Base-by-base conservation (phyloP, 2,797 vertebrate species). In the Erithacus rubecula region DNA sequence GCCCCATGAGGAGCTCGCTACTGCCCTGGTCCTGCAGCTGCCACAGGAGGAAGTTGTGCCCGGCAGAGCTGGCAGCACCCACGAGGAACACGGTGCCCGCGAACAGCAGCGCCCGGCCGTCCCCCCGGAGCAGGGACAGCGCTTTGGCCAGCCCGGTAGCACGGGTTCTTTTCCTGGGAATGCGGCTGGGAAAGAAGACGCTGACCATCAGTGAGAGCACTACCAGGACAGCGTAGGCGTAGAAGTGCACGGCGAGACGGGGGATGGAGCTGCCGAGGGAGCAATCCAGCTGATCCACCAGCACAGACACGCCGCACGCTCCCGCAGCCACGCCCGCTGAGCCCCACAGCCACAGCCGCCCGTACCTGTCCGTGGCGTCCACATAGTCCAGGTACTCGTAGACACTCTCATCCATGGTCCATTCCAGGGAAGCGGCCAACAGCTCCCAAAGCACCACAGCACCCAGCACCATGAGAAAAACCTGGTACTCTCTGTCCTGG, bases 371-470 rank as follows among this genome's bases (percentile, higher is more conserved):
- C 0, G 98, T 97, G 7, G 99, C 98, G 0, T 99, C 99, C 5
- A 99, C 98, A 0, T 98, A 98, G 95, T 99, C 99, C 5, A 99
- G 97, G 67, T 99, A 99, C 52, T 99, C 99, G 2, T 98, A 98
- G 27, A 99, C 95, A 18, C 98, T 98, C 43, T 99, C 99, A 3
- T 99, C 98, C 1, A 97, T 98, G 3, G 97, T 97, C 98, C 98
- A 97, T 32, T 98, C 98, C 19, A 99, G 77, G 17, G 98, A 98
- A 4, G 98, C 95, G 1, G 98, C 89, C 39, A 96, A 47, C 26
- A 95, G 83, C 93, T 98, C 98, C 99, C 98, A 99, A 58, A 98
- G 43, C 3, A 97, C 95, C 19, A 98, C 39, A 0, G 91, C 82
- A 21, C 98, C 96, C 75, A 99, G 96, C 0, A 98, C 90, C 90